phyloP scores from a whole-genome alignment of 1,140 invertebrate species.

The Apis florea region DNA sequence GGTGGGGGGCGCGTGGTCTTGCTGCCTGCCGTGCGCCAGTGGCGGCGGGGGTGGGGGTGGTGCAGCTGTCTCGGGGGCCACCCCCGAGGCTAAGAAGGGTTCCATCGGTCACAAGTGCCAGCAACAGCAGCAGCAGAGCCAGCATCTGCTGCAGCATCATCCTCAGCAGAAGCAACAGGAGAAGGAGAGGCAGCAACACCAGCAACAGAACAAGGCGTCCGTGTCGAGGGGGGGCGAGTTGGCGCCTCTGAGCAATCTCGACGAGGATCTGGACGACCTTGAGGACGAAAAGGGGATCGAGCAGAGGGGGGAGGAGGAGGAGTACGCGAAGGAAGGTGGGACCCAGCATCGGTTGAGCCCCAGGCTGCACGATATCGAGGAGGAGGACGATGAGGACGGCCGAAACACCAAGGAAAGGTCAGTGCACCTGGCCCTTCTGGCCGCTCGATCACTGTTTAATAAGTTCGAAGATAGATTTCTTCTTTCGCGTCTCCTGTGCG shows the following conservation, averaged over 20 bases:
- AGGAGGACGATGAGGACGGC: conserved; percentile 80
- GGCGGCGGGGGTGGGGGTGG: conserved; percentile 78
- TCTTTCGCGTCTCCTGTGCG: too few relatives aligned
- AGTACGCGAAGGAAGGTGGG: conserved; percentile 67
- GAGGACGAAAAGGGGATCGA: conserved; percentile 49
- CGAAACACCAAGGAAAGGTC: conserved; percentile 76
- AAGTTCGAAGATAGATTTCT: too few relatives aligned
- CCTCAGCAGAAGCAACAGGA: conserved; percentile 44
- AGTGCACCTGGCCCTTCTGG: conserved; percentile 36
- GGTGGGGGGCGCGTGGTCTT: conserved; percentile 81
- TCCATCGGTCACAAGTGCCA: conserved; percentile 51
- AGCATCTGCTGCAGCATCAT: conserved; percentile 35
- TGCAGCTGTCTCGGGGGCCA: conserved; percentile 68
- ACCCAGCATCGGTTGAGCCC: conserved; percentile 77
- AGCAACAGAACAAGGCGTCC: neutral
- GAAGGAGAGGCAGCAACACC: conserved; percentile 28
- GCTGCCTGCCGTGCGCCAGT: conserved; percentile 81
- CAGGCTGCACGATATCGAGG: conserved; percentile 80
- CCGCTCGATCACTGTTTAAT: too few relatives aligned
- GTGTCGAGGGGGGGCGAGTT: conserved; percentile 52
- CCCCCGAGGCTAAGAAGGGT: conserved; percentile 64
- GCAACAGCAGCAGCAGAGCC: conserved; percentile 36
- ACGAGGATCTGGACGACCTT: conserved; percentile 68
- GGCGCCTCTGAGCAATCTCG: conserved; percentile 69
- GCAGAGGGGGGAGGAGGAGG: conserved; percentile 63